Percentiles rank a stretch among this genome's conserved stretches.
Evolutionary conservation across 2,797 vertebrate genomes (phyloP).

Genomic region (Centropyge bicolor): DNA sequence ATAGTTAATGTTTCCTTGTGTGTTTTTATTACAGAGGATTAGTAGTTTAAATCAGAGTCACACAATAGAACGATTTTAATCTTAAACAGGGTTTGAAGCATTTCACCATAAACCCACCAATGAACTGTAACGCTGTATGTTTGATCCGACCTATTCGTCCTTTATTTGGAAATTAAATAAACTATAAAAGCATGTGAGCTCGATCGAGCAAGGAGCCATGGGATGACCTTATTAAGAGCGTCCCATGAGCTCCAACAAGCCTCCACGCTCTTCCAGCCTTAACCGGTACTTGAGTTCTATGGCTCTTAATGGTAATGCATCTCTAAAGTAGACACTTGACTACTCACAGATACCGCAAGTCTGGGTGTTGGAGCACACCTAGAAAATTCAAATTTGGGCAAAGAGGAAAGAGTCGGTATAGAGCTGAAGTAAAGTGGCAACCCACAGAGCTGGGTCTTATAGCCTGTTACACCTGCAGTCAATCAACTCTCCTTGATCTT

Average conservation of each 20-base stretch:
- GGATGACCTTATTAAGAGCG: not conserved
- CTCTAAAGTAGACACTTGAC: not conserved
- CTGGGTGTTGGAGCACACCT: not conserved
- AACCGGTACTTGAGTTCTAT: not conserved
- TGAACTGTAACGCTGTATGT: not conserved
- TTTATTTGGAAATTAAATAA: not conserved
- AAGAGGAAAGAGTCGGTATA: not conserved
- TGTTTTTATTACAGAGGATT: not conserved
- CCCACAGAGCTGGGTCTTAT: not conserved
- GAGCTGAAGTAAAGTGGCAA: not conserved
- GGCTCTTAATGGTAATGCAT: not conserved
- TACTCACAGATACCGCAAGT: not conserved
- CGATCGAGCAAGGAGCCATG: not conserved
- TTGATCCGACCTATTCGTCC: not conserved
- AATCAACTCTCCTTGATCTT: not conserved
- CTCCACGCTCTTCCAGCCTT: not conserved
- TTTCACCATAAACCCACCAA: not conserved
- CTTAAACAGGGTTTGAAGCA: not conserved
- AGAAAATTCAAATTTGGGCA: not conserved
- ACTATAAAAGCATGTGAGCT: not conserved
- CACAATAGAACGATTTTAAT: not conserved
- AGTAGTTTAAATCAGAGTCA: not conserved
- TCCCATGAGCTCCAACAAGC: constrained; percentile 1
- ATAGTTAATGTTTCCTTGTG: too few relatives aligned
- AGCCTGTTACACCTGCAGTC: not conserved